Percentiles rank a stretch among this genome's conserved stretches.
Evolutionary conservation across 2,797 vertebrate genomes (phyloP).

Genomic region (Mionectes olivaceus): DNA sequence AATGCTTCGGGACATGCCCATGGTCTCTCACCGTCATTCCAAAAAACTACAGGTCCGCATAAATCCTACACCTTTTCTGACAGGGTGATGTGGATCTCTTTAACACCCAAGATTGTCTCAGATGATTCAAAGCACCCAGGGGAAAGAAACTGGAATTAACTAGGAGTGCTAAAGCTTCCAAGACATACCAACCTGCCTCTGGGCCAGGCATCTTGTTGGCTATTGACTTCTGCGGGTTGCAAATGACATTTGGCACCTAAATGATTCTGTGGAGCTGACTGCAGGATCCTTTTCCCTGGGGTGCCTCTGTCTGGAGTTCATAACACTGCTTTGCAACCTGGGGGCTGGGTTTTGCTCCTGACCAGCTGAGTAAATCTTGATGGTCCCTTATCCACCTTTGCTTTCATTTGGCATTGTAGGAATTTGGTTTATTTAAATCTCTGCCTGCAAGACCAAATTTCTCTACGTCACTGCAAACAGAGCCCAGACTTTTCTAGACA

Average conservation of each 20-base stretch:
- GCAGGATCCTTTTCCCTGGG: background rate
- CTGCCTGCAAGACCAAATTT: background rate
- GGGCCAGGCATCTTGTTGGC: background rate
- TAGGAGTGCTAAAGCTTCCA: background rate
- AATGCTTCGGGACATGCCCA: background rate
- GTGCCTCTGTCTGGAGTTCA: background rate
- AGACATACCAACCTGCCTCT: background rate
- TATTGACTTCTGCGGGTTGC: background rate
- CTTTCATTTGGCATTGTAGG: background rate
- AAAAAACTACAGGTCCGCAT: background rate
- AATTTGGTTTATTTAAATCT: background rate
- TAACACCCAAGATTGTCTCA: background rate
- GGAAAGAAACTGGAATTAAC: background rate
- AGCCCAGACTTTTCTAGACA: background rate
- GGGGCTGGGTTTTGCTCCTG: background rate
- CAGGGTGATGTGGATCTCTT: background rate
- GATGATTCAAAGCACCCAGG: background rate
- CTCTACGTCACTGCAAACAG: rapidly evolving
- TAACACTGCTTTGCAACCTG: background rate
- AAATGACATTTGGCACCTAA: background rate
- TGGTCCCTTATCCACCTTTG: background rate
- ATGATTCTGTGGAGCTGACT: background rate
- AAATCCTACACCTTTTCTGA: background rate
- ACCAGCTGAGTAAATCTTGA: background rate
- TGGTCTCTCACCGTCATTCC: background rate